Conservation (phyloP, 2,113 vertebrate species). For the Brachypodius melanocephalos region DNA sequence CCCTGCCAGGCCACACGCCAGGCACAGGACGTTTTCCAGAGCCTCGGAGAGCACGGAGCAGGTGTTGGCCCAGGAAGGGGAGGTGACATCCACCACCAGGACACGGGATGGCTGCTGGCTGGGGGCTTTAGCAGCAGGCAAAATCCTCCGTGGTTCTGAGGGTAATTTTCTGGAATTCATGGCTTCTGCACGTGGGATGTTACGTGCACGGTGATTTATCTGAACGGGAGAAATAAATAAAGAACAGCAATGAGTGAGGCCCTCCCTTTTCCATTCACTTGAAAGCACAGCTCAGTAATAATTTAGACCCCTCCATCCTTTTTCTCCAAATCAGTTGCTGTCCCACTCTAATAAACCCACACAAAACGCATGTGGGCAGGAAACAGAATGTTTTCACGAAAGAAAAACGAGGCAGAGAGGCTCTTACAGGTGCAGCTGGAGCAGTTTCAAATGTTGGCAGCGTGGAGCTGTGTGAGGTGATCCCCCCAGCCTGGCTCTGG, state of each 20-base stretch:
- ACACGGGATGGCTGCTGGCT: constrained; percentile 77
- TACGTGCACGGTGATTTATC: not conserved
- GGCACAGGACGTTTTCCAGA: constrained; percentile 84
- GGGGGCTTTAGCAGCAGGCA: not conserved
- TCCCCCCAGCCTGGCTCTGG: not conserved
- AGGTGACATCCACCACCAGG: constrained; percentile 81
- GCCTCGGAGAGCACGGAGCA: constrained; percentile 80
- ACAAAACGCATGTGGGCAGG: not conserved
- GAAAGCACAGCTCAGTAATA: not conserved
- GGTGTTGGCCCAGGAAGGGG: constrained; percentile 81
- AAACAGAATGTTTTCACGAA: not conserved
- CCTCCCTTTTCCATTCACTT: not conserved
- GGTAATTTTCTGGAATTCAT: constrained; percentile 52
- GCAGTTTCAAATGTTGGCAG: not conserved
- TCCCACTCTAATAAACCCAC: not conserved
- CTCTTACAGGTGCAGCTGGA: not conserved
- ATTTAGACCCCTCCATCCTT: not conserved
- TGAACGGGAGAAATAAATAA: not conserved
- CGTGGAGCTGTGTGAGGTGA: not conserved
- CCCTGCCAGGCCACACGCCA: constrained; percentile 82
- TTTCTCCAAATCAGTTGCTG: not conserved
- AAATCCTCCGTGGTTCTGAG: not conserved
- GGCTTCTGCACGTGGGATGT: not conserved
- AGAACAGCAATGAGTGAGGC: not conserved
- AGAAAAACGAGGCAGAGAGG: not conserved